These are phyloP conservation scores for Eubasilissa splendida DNA, from an alignment of 2,888 invertebrate genomes.

Conservation along the genomic window DNA sequence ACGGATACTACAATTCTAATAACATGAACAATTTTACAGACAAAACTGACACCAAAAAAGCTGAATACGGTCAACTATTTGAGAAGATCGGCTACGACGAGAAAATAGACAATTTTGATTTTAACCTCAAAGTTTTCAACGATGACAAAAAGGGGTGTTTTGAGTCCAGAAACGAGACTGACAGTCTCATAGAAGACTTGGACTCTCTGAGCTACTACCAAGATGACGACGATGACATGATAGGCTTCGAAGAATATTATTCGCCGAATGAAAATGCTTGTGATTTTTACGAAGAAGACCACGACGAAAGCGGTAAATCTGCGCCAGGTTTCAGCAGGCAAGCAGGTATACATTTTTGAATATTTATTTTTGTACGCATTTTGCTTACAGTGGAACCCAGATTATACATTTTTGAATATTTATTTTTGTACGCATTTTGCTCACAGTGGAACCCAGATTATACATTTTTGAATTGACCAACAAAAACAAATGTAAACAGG, in stretches of 20 bases:
- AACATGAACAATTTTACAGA: constrained; percentile 61
- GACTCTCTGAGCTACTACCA: constrained; percentile 54
- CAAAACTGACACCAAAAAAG: constrained; percentile 30
- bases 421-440: not conserved
- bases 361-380: not conserved
- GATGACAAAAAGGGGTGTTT: constrained; percentile 22
- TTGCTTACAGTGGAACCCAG: no score
- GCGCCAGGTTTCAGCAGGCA: not conserved
- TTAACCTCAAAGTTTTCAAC: constrained; percentile 29
- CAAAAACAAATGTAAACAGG: no score
- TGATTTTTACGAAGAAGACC: constrained; percentile 22
- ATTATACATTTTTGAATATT: not conserved
- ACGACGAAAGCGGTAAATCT: not conserved
- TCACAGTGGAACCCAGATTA: no score
- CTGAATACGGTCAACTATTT: constrained; percentile 50
- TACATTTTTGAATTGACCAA: not conserved
- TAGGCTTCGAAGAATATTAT: constrained; percentile 56
- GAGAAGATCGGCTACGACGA: constrained; percentile 45
- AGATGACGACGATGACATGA: constrained; percentile 56
- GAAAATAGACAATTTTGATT: constrained; percentile 46
- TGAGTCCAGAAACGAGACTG: constrained; percentile 36
- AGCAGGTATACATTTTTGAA: not conserved
- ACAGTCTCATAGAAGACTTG: constrained; percentile 55
- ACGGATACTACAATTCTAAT: constrained; percentile 70
- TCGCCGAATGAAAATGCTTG: constrained; percentile 32